Evolutionary conservation across 2,888 invertebrate genomes (phyloP).

Genomic region (Drosophila birchii): DNA sequence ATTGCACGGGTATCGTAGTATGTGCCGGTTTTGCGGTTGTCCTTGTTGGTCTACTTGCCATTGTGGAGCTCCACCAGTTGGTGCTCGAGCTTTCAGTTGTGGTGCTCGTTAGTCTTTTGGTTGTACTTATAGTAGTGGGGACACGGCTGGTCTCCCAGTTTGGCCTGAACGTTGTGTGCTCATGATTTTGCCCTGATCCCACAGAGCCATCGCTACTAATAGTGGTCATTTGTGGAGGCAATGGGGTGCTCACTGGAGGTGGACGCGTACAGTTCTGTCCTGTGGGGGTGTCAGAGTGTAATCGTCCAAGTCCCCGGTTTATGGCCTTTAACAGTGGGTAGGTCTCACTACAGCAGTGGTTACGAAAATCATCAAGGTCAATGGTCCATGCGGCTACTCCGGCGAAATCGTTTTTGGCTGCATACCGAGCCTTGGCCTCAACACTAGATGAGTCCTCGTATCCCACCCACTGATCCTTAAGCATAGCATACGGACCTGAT

Average conservation of each 20-base stretch:
- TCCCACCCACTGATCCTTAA: constrained; percentile 94
- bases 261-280: constrained; percentile 89
- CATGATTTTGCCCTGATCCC: constrained; percentile 61
- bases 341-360: constrained; percentile 92
- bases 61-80: constrained; percentile 84
- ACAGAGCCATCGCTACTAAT: constrained; percentile 86
- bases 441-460: constrained; percentile 93
- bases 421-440: constrained; percentile 90
- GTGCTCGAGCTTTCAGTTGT: constrained; percentile 70
- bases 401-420: constrained; percentile 89
- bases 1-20: constrained; percentile 85
- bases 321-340: constrained; percentile 92
- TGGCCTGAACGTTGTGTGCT: constrained; percentile 80
- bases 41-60: constrained; percentile 68
- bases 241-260: constrained; percentile 89
- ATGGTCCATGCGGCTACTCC: constrained; percentile 95
- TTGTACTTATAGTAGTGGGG: constrained; percentile 60
- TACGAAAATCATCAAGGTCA: constrained; percentile 94
- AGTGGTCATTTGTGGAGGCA: constrained; percentile 90
- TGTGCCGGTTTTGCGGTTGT: constrained; percentile 65
- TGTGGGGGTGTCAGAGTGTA: constrained; percentile 86
- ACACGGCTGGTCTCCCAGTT: constrained; percentile 72
- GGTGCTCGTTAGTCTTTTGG: constrained; percentile 53
- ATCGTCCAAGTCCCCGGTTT: constrained; percentile 90
- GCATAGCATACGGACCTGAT: constrained; percentile 89